These are phyloP conservation scores for Myotis yumanensis DNA, from an alignment of 2,113 vertebrate genomes.

Conservation along the genomic window DNA sequence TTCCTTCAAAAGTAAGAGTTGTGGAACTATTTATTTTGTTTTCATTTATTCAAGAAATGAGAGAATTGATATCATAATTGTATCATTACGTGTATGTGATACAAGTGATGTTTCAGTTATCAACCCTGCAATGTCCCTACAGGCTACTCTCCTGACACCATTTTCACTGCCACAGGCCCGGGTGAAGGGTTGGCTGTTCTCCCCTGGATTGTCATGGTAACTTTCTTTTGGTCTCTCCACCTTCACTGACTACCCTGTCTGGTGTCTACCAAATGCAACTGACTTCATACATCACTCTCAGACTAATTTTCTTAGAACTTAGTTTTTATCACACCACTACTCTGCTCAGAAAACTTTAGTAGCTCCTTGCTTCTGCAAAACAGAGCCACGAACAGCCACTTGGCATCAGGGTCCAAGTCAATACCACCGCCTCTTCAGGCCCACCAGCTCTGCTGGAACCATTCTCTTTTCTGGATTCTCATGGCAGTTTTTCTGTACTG, in stretches of 20 bases:
- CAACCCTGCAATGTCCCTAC: neutral
- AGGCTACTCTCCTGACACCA: neutral
- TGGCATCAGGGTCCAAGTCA: neutral
- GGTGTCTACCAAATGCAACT: neutral
- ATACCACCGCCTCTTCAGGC: neutral
- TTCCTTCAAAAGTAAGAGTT: neutral
- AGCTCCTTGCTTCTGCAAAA: neutral
- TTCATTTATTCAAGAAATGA: neutral
- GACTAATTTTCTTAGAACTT: neutral
- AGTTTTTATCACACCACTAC: neutral
- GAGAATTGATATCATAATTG: neutral
- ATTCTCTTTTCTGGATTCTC: neutral
- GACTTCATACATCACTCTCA: neutral
- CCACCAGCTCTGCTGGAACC: neutral
- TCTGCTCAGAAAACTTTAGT: neutral
- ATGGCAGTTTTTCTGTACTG: too few species aligned
- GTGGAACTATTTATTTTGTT: conserved; percentile 10
- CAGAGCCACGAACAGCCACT: neutral
- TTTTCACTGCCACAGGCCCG: neutral
- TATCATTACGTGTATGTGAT: neutral
- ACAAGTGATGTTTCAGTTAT: neutral
- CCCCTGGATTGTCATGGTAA: rapidly evolving
- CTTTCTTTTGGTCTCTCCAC: neutral
- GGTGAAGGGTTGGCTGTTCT: neutral
- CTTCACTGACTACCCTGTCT: neutral